Conservation (phyloP, 2,113 vertebrate genomes). For the Corythaixoides concolor region DNA sequence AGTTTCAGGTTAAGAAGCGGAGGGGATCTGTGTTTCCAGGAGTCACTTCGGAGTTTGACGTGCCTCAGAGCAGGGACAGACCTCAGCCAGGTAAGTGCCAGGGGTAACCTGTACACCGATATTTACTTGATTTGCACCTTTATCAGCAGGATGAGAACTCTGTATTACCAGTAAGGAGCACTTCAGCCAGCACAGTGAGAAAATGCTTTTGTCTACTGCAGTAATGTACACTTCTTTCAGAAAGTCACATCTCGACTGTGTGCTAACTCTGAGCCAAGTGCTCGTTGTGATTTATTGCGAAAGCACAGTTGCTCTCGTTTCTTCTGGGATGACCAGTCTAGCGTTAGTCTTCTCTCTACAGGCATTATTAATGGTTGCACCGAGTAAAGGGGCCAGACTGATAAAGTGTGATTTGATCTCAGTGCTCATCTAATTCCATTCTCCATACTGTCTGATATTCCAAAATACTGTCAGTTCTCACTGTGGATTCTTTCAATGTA, state of each 20-base stretch:
- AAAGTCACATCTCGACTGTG: neutral
- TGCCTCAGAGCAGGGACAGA: neutral
- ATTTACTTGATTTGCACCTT: neutral
- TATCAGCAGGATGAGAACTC: neutral
- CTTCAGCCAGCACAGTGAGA: neutral
- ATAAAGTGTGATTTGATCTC: neutral
- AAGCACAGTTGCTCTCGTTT: neutral
- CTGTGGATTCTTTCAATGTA: neutral
- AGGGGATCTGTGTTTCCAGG: constrained; percentile 38
- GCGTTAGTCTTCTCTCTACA: neutral
- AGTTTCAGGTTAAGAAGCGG: constrained; percentile 64
- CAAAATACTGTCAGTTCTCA: neutral
- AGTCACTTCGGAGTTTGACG: constrained; percentile 33
- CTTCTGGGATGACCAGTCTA: neutral
- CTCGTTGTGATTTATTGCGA: neutral
- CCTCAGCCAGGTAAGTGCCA: constrained; percentile 67
- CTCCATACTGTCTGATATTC: neutral
- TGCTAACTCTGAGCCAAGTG: neutral
- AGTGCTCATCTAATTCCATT: neutral
- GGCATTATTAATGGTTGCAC: neutral
- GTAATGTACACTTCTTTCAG: neutral
- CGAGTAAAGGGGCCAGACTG: neutral
- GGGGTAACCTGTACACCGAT: neutral
- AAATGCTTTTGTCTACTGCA: neutral
- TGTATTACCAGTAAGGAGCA: accelerated